Evolutionary conservation across 2,113 vertebrate genomes (phyloP), one percentile per base, ranked within the genome.

Genomic region (Mesocricetus auratus): DNA sequence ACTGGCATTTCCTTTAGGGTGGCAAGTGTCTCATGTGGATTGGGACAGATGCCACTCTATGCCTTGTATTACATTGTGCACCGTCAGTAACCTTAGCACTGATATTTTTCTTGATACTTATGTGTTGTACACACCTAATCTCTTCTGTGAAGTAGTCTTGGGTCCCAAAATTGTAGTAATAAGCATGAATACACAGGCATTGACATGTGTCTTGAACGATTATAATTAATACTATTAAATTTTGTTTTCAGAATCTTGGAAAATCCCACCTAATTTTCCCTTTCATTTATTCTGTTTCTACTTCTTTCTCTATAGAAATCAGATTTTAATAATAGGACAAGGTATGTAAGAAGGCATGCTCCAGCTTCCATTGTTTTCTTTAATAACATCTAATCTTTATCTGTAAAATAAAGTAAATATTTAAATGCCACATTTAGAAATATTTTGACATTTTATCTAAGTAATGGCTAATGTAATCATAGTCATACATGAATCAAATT

Each of bases 51-150:
- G 91, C 93, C 82, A 96, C 83, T 79, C 91, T 91, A 17, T 87
- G 96, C 64, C 77, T 95, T 87, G 96, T 91, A 90, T 97, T 97
- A 93, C 95, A 97, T 97, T 97, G 95, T 96, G 96, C 96, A 91
- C 58, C 0, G 82, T 97, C 97, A 97, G 95, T 97, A 95, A 85
- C 36, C 79, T 53, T 94, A 83, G 93, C 58, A 22, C 50, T 94
- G 95, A 96, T 91, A n/a, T 97, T 96, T 95, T 93, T 89, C 73
- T 73, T 75, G 39, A 88, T 82, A 56, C 89, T 89, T 92, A 64
- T 24, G n/a, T 81, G 81, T 86, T 95, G 93, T 94, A 89, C 5
- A 50, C 56, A 87, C 19, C 53, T 79, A 95, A 77, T 64, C 47
- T 68, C 73, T 94, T 90, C 26, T 6, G 12, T 66, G 56, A 95